A percentile compares a stretch with the other conserved stretches of the same genome.
Conservation (phyloP, 2,797 vertebrate genomes). For the Dipus sagitta region DNA sequence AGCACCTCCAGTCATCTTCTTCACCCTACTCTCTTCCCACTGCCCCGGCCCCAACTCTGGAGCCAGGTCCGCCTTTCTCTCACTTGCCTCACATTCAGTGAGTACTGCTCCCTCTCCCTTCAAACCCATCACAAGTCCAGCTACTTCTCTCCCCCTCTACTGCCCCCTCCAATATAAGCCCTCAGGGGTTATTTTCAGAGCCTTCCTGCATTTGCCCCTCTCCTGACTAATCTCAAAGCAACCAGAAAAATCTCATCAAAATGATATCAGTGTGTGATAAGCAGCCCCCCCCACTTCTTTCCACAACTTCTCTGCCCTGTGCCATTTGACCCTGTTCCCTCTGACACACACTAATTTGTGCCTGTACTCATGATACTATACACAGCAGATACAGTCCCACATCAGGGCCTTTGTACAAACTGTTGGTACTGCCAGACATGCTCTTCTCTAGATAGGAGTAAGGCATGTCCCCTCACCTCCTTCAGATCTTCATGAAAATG, state of each 20-base stretch:
- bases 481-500: neutral
- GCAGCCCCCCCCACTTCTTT: neutral
- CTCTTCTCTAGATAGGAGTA: neutral
- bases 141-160: neutral
- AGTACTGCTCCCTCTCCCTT: neutral
- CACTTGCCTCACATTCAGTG: neutral
- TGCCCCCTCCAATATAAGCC: neutral
- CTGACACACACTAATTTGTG: neutral
- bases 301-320: neutral
- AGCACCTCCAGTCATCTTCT: neutral
- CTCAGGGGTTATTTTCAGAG: neutral
- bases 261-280: slow-evolving; percentile 17
- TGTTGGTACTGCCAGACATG: neutral
- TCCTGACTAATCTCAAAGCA: slow-evolving; percentile 7
- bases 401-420: neutral
- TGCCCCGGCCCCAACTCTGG: neutral
- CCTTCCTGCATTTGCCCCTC: neutral
- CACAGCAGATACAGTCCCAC: neutral
- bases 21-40: neutral
- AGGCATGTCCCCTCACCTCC: neutral
- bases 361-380: neutral
- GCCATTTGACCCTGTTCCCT: neutral
- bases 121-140: neutral
- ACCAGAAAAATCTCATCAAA: slow-evolving; percentile 40
- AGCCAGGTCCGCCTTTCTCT: neutral